phyloP scores from a whole-genome alignment of 2,797 vertebrate species.

The Synaphobranchus kaupii region DNA sequence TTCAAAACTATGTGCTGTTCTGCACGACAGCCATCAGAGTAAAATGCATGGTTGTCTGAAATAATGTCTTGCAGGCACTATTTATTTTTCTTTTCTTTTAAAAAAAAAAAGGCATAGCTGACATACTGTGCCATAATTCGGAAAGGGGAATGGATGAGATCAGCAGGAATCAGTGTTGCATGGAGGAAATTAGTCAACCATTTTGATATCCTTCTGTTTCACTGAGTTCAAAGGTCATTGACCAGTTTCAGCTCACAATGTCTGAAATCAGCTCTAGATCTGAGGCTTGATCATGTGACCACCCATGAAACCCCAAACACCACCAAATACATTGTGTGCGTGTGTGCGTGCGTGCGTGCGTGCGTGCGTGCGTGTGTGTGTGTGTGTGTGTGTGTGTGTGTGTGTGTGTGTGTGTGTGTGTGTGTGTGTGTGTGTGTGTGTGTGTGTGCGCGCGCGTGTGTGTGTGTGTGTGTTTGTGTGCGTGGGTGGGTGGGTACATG shows the following conservation, averaged over 20 bases:
- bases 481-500: background rate
- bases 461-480: background rate
- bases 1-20: background rate
- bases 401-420: background rate
- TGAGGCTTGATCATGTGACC: background rate
- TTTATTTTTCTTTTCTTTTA: background rate
- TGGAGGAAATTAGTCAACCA: constrained; percentile 19
- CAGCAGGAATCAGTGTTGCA: constrained; percentile 18
- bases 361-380: background rate
- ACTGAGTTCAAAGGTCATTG: background rate
- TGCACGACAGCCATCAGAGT: background rate
- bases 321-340: background rate
- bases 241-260: background rate
- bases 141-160: background rate
- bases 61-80: background rate
- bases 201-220: background rate
- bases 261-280: background rate
- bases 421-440: background rate
- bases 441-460: too few relatives aligned
- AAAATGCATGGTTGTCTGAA: background rate
- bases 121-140: background rate
- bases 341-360: background rate
- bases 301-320: background rate
- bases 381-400: background rate
- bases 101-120: background rate